phyloP scores from a whole-genome alignment of 2,888 invertebrate species.

The Tipula lateralis region DNA sequence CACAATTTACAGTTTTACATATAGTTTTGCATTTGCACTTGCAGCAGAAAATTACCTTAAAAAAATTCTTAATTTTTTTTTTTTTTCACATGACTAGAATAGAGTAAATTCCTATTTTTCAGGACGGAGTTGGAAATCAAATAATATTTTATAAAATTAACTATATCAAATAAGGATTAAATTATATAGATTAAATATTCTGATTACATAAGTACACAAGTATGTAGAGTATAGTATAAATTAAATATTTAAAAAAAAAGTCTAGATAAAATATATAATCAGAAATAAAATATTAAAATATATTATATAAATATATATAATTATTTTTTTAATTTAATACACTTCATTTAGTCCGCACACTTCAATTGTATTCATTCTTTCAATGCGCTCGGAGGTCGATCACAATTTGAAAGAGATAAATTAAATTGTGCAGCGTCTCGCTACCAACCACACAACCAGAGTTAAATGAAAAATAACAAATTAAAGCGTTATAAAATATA shows the following conservation, averaged over 20 bases:
- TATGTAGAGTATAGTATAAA: not conserved
- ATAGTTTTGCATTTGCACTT: not conserved
- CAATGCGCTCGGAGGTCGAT: not conserved
- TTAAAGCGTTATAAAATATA: conserved; percentile 19
- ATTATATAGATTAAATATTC: not conserved
- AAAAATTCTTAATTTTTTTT: conserved; percentile 3
- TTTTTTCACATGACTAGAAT: conserved; percentile 15
- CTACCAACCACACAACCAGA: not conserved
- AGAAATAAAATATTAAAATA: conserved; percentile 7
- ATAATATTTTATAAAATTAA: not conserved
- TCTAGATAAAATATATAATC: not conserved
- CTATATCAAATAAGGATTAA: not conserved
- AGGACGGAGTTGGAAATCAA: conserved; percentile 19
- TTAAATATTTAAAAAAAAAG: not conserved
- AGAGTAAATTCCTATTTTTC: conserved; percentile 1
- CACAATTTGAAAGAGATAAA: not conserved
- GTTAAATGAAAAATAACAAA: not conserved
- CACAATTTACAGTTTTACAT: not conserved
- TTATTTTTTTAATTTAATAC: not conserved
- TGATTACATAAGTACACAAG: not conserved
- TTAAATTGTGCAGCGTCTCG: not conserved
- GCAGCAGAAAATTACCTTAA: not conserved
- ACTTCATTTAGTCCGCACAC: not conserved
- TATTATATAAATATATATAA: not conserved
- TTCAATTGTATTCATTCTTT: not conserved